Evolutionary conservation across 2,113 vertebrate species (phyloP).

Genomic region (Genyomyrus donnyi): DNA sequence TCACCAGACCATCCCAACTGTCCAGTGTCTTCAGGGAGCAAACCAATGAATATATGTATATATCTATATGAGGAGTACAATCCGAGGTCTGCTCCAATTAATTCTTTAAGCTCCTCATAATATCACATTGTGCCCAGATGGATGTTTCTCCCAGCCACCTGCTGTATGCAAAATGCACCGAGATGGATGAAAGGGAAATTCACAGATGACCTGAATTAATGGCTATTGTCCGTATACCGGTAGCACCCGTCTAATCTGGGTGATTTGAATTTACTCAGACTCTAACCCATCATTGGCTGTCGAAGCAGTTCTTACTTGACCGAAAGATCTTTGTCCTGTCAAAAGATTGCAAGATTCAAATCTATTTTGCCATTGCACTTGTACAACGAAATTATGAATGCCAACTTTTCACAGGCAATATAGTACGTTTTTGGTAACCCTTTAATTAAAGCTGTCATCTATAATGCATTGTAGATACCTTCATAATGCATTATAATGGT

Average conservation of each 20-base stretch:
- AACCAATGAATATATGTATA: slow-evolving; percentile 49
- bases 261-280: neutral
- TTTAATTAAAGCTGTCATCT: neutral
- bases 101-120: slow-evolving; percentile 34
- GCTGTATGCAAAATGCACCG: slow-evolving; percentile 48
- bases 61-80: slow-evolving; percentile 29
- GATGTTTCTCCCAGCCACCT: slow-evolving; percentile 44
- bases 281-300: neutral
- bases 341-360: neutral
- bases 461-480: neutral
- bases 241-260: neutral
- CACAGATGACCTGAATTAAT: neutral
- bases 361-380: neutral
- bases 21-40: slow-evolving; percentile 55
- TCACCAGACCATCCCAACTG: slow-evolving; percentile 59
- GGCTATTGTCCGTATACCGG: neutral
- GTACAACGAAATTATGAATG: neutral
- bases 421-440: neutral
- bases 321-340: neutral
- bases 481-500: neutral
- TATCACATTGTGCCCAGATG: slow-evolving; percentile 35
- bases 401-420: neutral
- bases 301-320: neutral
- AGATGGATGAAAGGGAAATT: slow-evolving; percentile 26
- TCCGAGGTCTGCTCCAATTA: slow-evolving; percentile 30